Conservation (phyloP, 2,113 vertebrate genomes). For the Tragulus kanchil region DNA sequence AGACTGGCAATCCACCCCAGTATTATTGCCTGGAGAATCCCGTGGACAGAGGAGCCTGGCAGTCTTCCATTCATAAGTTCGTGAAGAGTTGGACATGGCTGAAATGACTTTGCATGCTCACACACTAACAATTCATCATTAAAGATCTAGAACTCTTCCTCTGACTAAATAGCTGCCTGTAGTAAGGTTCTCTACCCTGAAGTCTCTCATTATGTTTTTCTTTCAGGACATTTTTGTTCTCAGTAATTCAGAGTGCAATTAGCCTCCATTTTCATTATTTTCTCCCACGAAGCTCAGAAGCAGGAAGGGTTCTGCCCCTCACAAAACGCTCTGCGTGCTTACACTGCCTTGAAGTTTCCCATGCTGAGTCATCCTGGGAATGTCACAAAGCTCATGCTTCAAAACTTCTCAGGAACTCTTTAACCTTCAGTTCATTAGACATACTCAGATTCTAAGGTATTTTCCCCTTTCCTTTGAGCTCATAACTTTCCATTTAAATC, state of each 20-base stretch:
- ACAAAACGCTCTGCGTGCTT: not conserved
- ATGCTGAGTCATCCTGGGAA: slow-evolving; percentile 63
- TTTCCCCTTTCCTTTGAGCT: not conserved
- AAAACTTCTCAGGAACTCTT: slow-evolving; percentile 44
- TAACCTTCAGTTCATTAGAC: not conserved
- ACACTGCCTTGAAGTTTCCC: slow-evolving; percentile 36
- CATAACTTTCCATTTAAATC: slow-evolving; percentile 10
- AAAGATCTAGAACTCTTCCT: slow-evolving; percentile 16
- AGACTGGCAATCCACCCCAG: not conserved
- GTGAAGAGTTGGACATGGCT: not conserved
- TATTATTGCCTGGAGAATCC: not conserved
- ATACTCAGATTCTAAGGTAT: not conserved
- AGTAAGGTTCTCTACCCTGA: not conserved
- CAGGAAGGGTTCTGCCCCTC: not conserved
- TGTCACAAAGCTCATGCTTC: not conserved
- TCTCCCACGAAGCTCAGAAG: not conserved
- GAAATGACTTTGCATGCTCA: not conserved
- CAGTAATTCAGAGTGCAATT: not conserved
- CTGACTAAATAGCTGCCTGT: not conserved
- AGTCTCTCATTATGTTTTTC: not conserved
- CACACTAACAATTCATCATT: not conserved
- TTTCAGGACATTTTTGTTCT: not conserved
- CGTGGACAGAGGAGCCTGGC: not conserved
- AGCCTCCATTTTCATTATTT: not conserved
- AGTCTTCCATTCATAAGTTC: not conserved